phyloP scores from a whole-genome alignment of 2,113 vertebrate species.

The Tricholaema leucomelas region DNA sequence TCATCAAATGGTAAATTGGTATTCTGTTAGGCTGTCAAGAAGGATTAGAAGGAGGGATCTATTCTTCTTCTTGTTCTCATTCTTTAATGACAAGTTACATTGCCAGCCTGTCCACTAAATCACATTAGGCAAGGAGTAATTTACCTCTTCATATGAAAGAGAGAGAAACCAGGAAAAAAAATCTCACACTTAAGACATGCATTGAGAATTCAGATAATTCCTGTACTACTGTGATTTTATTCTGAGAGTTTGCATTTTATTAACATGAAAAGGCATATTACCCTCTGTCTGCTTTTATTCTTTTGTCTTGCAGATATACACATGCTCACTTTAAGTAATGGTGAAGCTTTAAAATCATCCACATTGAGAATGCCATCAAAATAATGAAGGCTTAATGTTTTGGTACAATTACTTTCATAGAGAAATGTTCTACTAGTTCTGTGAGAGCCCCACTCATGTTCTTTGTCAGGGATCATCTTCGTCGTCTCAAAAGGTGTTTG shows the following conservation, averaged over 20 bases:
- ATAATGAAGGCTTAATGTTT: neutral
- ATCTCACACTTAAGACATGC: neutral
- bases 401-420: neutral
- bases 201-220: neutral
- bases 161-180: neutral
- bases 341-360: neutral
- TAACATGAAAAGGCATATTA: neutral
- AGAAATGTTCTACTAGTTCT: neutral
- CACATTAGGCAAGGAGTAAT: constrained; percentile 55
- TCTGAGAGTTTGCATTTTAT: neutral
- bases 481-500: neutral
- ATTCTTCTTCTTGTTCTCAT: constrained; percentile 48
- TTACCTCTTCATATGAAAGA: constrained; percentile 39
- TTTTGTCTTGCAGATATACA: neutral
- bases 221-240: neutral
- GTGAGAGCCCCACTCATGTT: neutral
- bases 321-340: neutral
- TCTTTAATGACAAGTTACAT: constrained; percentile 56
- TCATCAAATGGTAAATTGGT: constrained; percentile 61
- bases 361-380: neutral
- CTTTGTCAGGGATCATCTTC: neutral
- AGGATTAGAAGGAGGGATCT: constrained; percentile 53
- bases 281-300: neutral
- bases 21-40: constrained; percentile 61
- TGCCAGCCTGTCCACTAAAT: constrained; percentile 58